Base-by-base conservation (phyloP, 1,140 invertebrate species). In the Drosophila nebulosa region DNA sequence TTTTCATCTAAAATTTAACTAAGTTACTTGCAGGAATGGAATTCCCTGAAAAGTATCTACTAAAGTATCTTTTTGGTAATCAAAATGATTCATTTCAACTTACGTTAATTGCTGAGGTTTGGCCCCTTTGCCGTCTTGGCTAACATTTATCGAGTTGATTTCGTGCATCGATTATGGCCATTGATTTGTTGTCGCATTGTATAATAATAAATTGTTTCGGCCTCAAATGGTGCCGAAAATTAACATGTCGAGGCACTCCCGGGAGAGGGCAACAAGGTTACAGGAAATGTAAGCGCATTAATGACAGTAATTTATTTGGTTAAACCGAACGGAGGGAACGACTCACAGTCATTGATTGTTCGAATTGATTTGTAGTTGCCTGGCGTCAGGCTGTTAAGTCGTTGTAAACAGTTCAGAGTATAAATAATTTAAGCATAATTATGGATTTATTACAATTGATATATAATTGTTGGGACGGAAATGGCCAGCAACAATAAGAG, bases 201-300 rank as follows among this genome's bases (percentile, higher is more conserved):
- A 65, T 67, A 88, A 78, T 77, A 81, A 86, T 86, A 83, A 86
- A 78, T 88, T 75, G 67, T 69, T 78, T 69, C 50, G 62, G 58
- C 55, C 64, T 55, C 64, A 52, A 58, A 16, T 60, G 26, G 65
- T 42, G 64, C 64, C 67, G 63, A 68, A 78, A 86, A 86, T 88
- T 88, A 88, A 75, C 83, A 86, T 86, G 83, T 86, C 60, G 32
- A 56, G 27, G 35, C 6, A 74, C 30, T n/a, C 14, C 9, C 51
- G 52, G 24, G 26, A 18, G n/a, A n/a, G n/a, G 26, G 9, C 22
- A 30, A 55, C 56, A 50, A 4, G 26, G 9, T 16, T 55, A 55
- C 56, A 53, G 69, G 69, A 80, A 77, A 60, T 66, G 61, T 68
- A 52, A 46, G 61, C 42, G 53, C 70, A 88, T 78, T 86, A 88